Conservation (phyloP, 92 coral and sea anemone genomes). For the Parazoanthus atlanticus region DNA sequence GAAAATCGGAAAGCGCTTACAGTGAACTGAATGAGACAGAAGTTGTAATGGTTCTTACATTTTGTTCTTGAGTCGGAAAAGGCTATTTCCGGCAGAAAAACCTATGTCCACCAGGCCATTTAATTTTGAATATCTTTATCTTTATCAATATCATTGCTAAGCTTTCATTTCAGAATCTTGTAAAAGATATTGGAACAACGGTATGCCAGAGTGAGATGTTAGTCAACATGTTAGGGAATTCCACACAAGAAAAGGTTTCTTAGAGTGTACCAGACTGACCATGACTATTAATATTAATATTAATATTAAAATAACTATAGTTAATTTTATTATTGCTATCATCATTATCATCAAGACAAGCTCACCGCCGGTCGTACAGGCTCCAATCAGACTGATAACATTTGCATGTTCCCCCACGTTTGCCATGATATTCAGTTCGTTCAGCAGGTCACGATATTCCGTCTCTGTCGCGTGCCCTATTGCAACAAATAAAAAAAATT, state of each 20-base stretch:
- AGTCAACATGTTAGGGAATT: not conserved
- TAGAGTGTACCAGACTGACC: no score
- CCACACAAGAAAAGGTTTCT: not conserved
- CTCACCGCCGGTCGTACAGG: constrained; percentile 14
- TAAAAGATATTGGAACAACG: no score
- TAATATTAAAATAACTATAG: no score
- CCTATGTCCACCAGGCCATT: not conserved
- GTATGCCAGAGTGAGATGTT: no score
- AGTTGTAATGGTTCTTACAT: not conserved
- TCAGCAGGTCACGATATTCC: constrained; percentile 18
- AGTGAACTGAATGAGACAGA: no score
- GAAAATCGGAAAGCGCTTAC: not conserved
- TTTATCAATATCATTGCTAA: no score
- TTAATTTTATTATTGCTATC: no score
- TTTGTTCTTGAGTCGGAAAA: no score
- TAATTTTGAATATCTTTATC: no score
- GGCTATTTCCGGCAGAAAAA: not conserved
- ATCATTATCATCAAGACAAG: not conserved
- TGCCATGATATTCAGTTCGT: constrained; percentile 32
- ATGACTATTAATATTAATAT: no score
- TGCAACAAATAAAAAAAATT: not conserved
- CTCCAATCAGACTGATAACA: constrained; percentile 17
- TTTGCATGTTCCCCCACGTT: constrained; percentile 26
- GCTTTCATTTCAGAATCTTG: no score
- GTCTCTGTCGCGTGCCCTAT: constrained; percentile 4